A percentile compares a stretch with the other conserved stretches of the same genome.
Evolutionary conservation across 2,888 invertebrate species (phyloP).

Genomic region (Acanthoscelides obtectus): DNA sequence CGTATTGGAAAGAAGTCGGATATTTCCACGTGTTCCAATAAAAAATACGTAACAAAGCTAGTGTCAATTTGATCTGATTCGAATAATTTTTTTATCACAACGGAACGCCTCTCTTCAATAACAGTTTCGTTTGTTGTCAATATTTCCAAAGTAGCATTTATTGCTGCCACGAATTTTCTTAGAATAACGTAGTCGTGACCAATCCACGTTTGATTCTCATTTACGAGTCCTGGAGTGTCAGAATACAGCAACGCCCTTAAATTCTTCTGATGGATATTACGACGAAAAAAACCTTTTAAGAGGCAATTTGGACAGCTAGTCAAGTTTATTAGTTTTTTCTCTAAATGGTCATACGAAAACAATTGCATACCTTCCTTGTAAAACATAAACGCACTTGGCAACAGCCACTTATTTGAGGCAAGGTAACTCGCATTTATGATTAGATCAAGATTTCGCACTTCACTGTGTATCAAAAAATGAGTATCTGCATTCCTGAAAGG

Average conservation of each 20-base stretch:
- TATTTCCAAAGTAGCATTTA: neutral
- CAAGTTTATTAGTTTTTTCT: neutral
- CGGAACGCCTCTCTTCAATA: neutral
- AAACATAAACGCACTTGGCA: neutral
- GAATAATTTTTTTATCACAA: neutral
- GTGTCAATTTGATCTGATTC: neutral
- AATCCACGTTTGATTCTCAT: neutral
- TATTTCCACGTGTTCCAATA: neutral
- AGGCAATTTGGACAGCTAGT: neutral
- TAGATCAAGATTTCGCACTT: neutral
- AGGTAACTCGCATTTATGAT: neutral
- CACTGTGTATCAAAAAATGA: neutral
- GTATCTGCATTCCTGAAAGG: neutral
- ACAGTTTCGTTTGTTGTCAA: neutral
- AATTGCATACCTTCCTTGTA: neutral
- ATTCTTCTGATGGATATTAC: neutral
- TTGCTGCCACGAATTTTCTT: neutral
- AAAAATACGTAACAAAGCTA: neutral
- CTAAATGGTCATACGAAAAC: neutral
- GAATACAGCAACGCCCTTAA: neutral
- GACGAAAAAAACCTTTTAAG: neutral
- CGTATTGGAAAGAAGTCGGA: neutral
- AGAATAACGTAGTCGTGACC: neutral
- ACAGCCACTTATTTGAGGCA: neutral
- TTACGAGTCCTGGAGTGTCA: neutral